Evolutionary conservation across 2,113 vertebrate species (phyloP).

Genomic region (Phalacrocorax pelagicus): DNA sequence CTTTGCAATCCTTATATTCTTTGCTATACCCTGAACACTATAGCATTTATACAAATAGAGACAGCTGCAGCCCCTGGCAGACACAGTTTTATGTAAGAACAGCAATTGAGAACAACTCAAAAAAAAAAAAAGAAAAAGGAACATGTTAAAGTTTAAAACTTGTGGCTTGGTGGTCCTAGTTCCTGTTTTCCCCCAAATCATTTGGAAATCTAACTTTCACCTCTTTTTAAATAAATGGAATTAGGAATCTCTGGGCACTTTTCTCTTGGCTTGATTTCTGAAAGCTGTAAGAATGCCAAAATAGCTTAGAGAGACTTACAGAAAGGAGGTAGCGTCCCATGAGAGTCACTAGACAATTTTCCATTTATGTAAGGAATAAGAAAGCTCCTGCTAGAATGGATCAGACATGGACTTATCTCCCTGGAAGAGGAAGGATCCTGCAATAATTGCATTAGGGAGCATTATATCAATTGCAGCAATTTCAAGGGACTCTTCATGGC

Average conservation of each 20-base stretch:
- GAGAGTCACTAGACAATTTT: background rate
- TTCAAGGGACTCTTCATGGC: background rate
- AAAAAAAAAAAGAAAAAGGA: background rate
- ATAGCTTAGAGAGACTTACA: background rate
- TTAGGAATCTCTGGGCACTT: background rate
- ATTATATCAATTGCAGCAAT: background rate
- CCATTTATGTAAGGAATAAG: background rate
- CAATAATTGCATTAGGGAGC: background rate
- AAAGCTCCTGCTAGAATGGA: background rate
- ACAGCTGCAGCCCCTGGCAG: constrained; percentile 8
- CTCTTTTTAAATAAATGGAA: background rate
- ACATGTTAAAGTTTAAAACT: background rate
- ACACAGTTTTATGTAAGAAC: constrained; percentile 14
- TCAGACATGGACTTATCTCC: background rate
- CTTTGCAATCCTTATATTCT: constrained; percentile 5
- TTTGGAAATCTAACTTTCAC: background rate
- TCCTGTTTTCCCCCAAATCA: background rate
- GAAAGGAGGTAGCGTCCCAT: background rate
- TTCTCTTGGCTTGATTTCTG: background rate
- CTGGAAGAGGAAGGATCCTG: background rate
- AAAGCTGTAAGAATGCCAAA: background rate
- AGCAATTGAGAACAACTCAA: background rate
- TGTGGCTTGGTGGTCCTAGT: background rate
- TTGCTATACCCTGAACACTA: background rate
- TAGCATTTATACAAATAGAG: background rate